Evolutionary conservation across 2,888 invertebrate species (phyloP), one percentile per base, ranked within the genome.

Genomic region (Deilephila porcellus): DNA sequence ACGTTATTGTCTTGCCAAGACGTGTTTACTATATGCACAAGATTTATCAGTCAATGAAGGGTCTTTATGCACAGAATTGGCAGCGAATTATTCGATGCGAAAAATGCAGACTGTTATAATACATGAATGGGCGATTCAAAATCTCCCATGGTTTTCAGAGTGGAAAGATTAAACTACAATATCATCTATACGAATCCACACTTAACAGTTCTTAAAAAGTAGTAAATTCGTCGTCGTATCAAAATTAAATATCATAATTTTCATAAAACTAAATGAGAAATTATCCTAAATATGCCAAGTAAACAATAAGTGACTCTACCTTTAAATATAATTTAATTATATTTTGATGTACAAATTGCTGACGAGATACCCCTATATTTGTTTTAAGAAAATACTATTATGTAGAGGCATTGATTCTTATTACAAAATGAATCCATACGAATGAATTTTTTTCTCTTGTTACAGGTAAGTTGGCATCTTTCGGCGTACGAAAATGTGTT

Each of bases 401-500:
- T 25, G 25, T 25, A 25, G 25, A 25, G 25, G 0, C 25, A 25
- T 25, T 25, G 25, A 25, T 25, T 25, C 25, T 25, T 25, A 25
- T 25, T 14, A 45, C 11, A 34, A 20, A 52, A 67, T 45, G 7
- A 52, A 78, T 71, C 72, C 74, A 75, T 77, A 75, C 73, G 74
- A 76, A 77, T 73, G 73, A 73, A 76, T 76, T 75, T 76, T 84
- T 85, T 83, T 88, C 80, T 86, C 86, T 93, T 92, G 91, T 94
- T 93, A 79, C 93, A 94, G 93, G 93, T 93, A 92, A 93, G 93
- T 77, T 45, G 45, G 11, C 67, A 25, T 17, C 20, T 7, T 25
- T 20, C 25, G 25, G 25, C 56, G n/a, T 56, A 52, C 52, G 45
- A 67, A 14, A 64, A 67, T 52, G 14, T 52, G 25, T 87, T 88